These are phyloP conservation scores for Ophion obscuratus DNA, from an alignment of 2,888 invertebrate genomes.

Conservation along the genomic window DNA sequence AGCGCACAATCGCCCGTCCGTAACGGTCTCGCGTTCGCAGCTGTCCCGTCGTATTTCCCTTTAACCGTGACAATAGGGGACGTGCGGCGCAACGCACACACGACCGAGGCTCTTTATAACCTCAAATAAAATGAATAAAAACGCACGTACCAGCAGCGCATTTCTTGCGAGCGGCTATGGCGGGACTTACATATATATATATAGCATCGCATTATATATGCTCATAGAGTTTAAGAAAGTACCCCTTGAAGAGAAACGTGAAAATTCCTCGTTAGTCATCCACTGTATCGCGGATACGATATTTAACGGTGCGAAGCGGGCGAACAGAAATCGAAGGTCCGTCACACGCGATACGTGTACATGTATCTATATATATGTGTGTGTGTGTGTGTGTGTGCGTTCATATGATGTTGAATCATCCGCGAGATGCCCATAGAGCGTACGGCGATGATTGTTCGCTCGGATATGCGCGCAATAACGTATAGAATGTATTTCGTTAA, in stretches of 20 bases:
- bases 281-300: background rate
- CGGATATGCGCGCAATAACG: background rate
- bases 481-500: background rate
- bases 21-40: constrained; percentile 76
- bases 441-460: background rate
- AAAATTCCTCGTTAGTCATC: background rate
- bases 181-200: background rate
- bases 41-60: constrained; percentile 75
- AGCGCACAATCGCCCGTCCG: constrained; percentile 46
- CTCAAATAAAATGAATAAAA: background rate
- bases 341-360: background rate
- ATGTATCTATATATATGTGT: background rate
- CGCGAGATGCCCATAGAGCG: background rate
- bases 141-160: background rate
- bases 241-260: background rate
- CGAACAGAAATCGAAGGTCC: background rate
- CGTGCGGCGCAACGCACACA: constrained; percentile 35
- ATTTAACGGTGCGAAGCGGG: background rate
- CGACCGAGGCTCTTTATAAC: constrained; percentile 21
- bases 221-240: too few species aligned
- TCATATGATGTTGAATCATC: background rate
- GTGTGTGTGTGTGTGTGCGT: too few species aligned
- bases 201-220: too few species aligned
- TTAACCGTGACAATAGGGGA: constrained; percentile 75
- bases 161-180: background rate